These are phyloP conservation scores for Crossoptilon crossoptilon DNA, from an alignment of 2,797 vertebrate genomes.

Conservation along the genomic window DNA sequence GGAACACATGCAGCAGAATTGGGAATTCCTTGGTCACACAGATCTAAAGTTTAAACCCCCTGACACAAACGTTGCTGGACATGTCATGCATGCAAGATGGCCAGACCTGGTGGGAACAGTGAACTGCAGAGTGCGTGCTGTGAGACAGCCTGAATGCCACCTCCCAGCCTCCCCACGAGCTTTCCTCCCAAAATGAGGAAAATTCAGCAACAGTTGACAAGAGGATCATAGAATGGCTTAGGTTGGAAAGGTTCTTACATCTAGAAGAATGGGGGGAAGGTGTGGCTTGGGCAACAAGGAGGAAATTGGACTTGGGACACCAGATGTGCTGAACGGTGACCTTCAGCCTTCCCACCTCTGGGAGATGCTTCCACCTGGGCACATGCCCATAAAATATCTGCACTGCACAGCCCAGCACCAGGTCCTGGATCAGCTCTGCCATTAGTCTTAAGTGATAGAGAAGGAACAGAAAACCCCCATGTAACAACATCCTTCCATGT, in stretches of 20 bases:
- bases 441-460: background rate
- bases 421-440: background rate
- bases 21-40: conserved; percentile 77
- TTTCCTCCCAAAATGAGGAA: background rate
- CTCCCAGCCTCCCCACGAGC: background rate
- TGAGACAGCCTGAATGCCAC: background rate
- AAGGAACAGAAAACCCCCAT: background rate
- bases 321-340: accelerated
- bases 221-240: background rate
- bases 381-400: background rate
- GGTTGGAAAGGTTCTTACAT: no score
- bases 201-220: background rate
- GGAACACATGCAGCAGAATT: conserved; percentile 78
- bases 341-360: background rate
- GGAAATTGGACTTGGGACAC: background rate
- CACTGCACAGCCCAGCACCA: background rate
- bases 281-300: background rate
- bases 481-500: background rate
- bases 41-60: conserved; percentile 79
- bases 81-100: conserved; percentile 75
- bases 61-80: conserved; percentile 80
- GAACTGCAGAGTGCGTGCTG: background rate
- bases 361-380: background rate
- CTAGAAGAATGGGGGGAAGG: background rate
- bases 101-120: conserved; percentile 50